Conservation (phyloP, 1,140 invertebrate species). For the Theocolax elegans region DNA sequence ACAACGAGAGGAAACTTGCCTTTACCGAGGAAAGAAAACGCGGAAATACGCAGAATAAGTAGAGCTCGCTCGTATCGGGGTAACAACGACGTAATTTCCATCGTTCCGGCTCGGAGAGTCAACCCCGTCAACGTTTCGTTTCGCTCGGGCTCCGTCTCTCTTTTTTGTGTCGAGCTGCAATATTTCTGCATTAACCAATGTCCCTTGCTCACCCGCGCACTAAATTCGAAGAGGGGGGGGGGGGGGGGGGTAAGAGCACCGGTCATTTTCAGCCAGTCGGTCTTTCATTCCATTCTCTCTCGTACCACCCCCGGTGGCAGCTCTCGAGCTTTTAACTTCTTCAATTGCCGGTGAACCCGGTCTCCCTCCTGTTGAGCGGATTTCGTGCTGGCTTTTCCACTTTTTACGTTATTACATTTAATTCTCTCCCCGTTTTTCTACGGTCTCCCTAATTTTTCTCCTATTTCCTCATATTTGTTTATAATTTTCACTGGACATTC, state of each 20-base stretch:
- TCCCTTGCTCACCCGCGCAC: background rate
- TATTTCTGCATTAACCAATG: conserved; percentile 51
- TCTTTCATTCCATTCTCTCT: background rate
- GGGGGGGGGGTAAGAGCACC: background rate
- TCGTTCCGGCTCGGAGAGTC: conserved; percentile 25
- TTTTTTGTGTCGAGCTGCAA: conserved; percentile 32
- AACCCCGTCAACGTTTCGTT: background rate
- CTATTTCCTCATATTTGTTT: too few relatives aligned
- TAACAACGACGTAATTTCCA: conserved; percentile 10
- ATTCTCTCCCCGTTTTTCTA: too few relatives aligned
- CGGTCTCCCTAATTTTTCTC: too few relatives aligned
- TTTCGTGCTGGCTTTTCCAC: background rate
- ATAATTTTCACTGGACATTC: too few relatives aligned
- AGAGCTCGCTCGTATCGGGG: too few relatives aligned
- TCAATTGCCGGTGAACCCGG: conserved; percentile 4
- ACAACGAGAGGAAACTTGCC: background rate
- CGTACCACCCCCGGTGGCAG: background rate
- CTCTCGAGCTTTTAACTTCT: conserved; percentile 9
- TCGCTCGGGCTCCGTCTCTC: conserved; percentile 14
- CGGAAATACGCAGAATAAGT: too few relatives aligned
- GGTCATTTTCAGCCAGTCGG: background rate
- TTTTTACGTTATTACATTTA: too few relatives aligned
- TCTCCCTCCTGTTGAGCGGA: background rate
- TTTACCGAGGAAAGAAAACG: background rate
- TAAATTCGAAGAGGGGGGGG: background rate